Conservation (phyloP, 2,888 invertebrate genomes). For the Rhopalosiphum nymphaeae region DNA sequence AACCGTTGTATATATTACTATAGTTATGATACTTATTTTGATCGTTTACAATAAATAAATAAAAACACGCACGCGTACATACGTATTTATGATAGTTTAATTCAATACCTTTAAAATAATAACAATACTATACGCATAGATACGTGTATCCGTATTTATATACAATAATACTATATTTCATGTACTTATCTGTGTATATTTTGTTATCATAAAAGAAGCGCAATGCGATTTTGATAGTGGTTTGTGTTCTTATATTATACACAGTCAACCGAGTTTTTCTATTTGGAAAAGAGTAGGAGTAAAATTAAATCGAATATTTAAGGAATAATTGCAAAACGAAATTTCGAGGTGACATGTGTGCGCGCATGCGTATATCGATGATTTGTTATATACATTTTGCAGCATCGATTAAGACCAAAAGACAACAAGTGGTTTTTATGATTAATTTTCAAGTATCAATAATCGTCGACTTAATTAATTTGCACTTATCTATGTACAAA, state of each 20-base stretch:
- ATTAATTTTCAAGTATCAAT: background rate
- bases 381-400: background rate
- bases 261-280: background rate
- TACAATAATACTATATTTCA: background rate
- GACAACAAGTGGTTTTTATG: background rate
- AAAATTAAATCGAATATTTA: background rate
- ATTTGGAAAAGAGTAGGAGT: background rate
- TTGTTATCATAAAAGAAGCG: background rate
- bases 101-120: background rate
- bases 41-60: conserved; percentile 34
- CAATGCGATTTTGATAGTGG: background rate
- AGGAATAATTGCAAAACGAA: background rate
- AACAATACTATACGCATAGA: background rate
- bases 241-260: background rate
- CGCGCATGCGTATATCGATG: background rate
- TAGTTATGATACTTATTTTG: background rate
- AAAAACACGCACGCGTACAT: background rate
- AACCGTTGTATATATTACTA: background rate
- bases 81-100: background rate
- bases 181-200: background rate
- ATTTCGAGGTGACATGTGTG: background rate
- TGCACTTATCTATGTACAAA: background rate
- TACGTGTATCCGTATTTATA: background rate
- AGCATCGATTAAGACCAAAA: background rate
- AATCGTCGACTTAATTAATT: background rate